Conservation (phyloP, 1,140 invertebrate genomes). For the Rhynchophorus ferrugineus region DNA sequence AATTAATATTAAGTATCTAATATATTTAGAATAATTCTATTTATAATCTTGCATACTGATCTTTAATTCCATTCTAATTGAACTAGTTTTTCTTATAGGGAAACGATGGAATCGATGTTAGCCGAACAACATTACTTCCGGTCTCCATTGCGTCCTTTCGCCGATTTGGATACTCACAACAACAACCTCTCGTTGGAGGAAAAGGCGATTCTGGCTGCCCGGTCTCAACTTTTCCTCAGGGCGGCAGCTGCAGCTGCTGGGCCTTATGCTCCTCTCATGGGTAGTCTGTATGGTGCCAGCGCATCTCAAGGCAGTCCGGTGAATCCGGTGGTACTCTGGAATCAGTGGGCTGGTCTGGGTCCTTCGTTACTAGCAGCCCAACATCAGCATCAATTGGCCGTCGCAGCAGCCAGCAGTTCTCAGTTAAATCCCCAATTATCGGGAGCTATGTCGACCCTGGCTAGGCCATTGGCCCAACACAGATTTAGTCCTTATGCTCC, state of each 20-base stretch:
- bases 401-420: slow-evolving; percentile 40
- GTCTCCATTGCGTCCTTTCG: slow-evolving; percentile 63
- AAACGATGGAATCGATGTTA: slow-evolving; percentile 76
- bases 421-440: slow-evolving; percentile 40
- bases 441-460: slow-evolving; percentile 44
- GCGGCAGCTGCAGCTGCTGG: slow-evolving; percentile 56
- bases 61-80: slow-evolving; percentile 15
- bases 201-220: slow-evolving; percentile 62
- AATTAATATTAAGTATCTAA: no score
- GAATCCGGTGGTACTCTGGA: slow-evolving; percentile 47
- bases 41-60: no score
- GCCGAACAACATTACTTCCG: slow-evolving; percentile 68
- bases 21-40: no score
- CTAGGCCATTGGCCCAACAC: slow-evolving; percentile 46
- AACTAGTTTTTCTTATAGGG: slow-evolving; percentile 48
- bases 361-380: slow-evolving; percentile 44
- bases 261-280: slow-evolving; percentile 47
- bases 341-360: slow-evolving; percentile 54
- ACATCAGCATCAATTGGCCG: slow-evolving; percentile 38
- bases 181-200: slow-evolving; percentile 66
- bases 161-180: slow-evolving; percentile 58
- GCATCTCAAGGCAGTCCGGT: slow-evolving; percentile 35
- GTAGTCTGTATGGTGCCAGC: slow-evolving; percentile 46
- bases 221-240: slow-evolving; percentile 57
- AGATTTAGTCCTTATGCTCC: slow-evolving; percentile 51